Percentiles rank a stretch among this genome's conserved stretches.
Evolutionary conservation across 2,113 vertebrate species (phyloP).

Genomic region (Micronisus gabar): DNA sequence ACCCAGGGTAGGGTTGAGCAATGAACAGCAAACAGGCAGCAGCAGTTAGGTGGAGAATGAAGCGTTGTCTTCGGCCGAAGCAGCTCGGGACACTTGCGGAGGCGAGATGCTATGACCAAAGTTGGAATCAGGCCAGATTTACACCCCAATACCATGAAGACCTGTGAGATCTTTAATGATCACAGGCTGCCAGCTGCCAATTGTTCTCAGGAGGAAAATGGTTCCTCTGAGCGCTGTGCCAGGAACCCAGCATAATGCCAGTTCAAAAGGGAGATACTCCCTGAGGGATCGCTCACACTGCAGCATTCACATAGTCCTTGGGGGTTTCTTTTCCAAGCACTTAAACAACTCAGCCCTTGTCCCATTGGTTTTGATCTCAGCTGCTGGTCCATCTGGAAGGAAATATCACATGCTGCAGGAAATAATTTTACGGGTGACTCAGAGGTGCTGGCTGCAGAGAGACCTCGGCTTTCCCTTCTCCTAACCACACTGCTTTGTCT

Average conservation of each 20-base stretch:
- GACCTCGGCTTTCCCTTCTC: constrained; percentile 6
- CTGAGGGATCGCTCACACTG: not conserved
- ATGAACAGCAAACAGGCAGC: not conserved
- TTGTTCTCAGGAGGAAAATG: not conserved
- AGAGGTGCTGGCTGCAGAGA: constrained; percentile 15
- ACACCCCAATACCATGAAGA: not conserved
- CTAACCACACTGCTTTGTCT: constrained; percentile 50
- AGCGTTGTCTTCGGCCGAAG: not conserved
- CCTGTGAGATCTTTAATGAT: not conserved
- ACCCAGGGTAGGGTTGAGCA: not conserved
- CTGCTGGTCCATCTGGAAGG: constrained; percentile 56
- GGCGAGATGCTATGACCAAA: not conserved
- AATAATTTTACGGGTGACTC: constrained; percentile 57
- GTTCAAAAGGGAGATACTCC: not conserved
- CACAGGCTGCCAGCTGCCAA: not conserved
- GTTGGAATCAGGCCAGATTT: not conserved
- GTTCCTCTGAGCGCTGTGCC: not conserved
- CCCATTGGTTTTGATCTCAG: constrained; percentile 55
- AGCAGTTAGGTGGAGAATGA: not conserved
- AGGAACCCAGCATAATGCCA: not conserved
- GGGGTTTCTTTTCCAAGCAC: constrained; percentile 17
- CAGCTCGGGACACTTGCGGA: not conserved
- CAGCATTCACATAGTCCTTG: not conserved
- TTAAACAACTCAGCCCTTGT: constrained; percentile 56
- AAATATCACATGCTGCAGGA: constrained; percentile 51